Conservation (phyloP, 2,797 vertebrate species). For the Acanthurus lineatus region DNA sequence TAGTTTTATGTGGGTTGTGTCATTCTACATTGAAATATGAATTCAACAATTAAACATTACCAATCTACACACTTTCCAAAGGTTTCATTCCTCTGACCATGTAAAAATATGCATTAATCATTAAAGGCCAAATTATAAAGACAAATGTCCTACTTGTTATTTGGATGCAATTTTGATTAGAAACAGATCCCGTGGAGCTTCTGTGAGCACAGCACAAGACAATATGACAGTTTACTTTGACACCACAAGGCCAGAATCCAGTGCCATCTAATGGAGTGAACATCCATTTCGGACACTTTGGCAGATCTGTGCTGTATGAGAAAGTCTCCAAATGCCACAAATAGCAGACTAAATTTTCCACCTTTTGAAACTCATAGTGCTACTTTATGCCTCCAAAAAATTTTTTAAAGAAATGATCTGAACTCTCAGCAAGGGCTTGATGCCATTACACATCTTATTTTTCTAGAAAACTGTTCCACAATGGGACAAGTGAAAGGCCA, state of each 20-base stretch:
- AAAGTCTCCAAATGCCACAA: constrained; percentile 39
- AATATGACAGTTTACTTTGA: constrained; percentile 24
- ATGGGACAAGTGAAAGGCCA: not conserved
- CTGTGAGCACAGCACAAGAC: constrained; percentile 2
- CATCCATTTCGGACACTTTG: constrained; percentile 36
- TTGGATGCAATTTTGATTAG: constrained; percentile 2
- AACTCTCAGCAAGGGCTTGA: not conserved
- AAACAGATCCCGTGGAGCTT: constrained; percentile 11
- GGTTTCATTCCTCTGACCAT: not conserved
- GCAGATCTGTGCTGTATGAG: constrained; percentile 8
- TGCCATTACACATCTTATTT: not conserved
- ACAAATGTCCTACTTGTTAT: not conserved
- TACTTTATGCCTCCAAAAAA: constrained; percentile 14
- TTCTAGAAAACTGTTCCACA: not conserved
- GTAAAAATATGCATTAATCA: no score
- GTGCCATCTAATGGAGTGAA: constrained; percentile 36
- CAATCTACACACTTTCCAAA: no score
- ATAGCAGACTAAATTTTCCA: constrained; percentile 38
- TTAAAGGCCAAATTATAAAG: not conserved
- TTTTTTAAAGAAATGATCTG: constrained; percentile 10
- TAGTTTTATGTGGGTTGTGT: no score
- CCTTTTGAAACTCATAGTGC: constrained; percentile 16
- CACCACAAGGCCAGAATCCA: constrained; percentile 30
- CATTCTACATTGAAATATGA: not conserved
- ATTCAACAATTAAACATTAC: no score